Evolutionary conservation across 2,888 invertebrate genomes (phyloP).

Genomic region (Caenorhabditis sp.): DNA sequence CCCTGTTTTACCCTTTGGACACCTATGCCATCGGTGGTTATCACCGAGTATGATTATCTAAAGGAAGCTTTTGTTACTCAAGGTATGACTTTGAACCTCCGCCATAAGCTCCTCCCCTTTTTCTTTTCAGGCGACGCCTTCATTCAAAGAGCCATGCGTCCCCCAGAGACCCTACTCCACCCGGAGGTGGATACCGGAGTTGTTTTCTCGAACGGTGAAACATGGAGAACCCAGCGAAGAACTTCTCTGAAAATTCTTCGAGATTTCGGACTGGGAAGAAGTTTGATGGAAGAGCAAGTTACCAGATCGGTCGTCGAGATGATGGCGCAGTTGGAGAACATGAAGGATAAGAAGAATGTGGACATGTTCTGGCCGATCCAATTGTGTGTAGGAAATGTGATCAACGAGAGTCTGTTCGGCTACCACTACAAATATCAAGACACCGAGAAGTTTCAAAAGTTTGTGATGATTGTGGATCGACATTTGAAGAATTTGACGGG

Average conservation of each 20-base stretch:
- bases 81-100: conserved; percentile 23
- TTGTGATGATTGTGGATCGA: conserved; percentile 38
- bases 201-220: conserved; percentile 60
- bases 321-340: conserved; percentile 43
- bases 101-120: too few relatives aligned
- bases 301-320: conserved; percentile 39
- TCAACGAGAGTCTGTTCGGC: conserved; percentile 71
- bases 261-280: conserved; percentile 47
- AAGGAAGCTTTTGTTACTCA: conserved; percentile 70
- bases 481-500: conserved; percentile 32
- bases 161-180: conserved; percentile 45
- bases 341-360: conserved; percentile 30
- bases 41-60: conserved; percentile 67
- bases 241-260: conserved; percentile 69
- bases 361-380: conserved; percentile 65
- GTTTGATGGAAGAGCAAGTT: conserved; percentile 69
- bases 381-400: conserved; percentile 45
- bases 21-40: conserved; percentile 66
- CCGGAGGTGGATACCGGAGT: conserved; percentile 33
- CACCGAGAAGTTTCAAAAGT: conserved; percentile 56
- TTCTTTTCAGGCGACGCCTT: conserved; percentile 46
- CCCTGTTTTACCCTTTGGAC: conserved; percentile 74
- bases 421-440: conserved; percentile 64
- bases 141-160: conserved; percentile 24
- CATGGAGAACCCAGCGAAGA: conserved; percentile 68